Base-by-base conservation (phyloP, 2,888 invertebrate genomes). In the Pyrochroa serraticornis region DNA sequence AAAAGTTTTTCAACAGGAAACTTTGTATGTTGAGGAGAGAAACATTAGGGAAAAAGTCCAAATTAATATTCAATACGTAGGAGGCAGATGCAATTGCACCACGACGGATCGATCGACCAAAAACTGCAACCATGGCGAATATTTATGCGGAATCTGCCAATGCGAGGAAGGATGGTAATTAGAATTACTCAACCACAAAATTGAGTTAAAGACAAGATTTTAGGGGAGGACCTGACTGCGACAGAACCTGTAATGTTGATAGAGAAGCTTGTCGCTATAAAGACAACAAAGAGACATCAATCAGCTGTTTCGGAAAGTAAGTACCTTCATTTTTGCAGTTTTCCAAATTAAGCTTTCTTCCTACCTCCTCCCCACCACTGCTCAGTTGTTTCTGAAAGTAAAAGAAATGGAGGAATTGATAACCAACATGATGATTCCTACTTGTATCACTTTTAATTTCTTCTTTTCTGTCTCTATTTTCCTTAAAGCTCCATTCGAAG, bases 11-110 rank as follows among this genome's bases (percentile, higher is more conserved):
- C 22, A 22, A 22, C 5, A 67, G 68, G 66, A 64, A 62, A 83
- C 78, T 0, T 82, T 90, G 43, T 81, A 80, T 8, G 89, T 95
- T 68, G 88, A 89, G 56, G 94, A 94, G 66, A 87, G 88, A 2
- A 90, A 90, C 49, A 81, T 95, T 44, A 86, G 90, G 43, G 88
- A 89, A 68, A 79, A 81, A 10, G 76, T 93, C 53, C 82, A 83
- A 8, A 77, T 95, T 39, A 87, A 91, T 45, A 82, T 94, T 37
- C 87, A 91, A 32, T 77, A 73, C 49, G 39, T 68, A 3, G 73
- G 69, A 1, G 43, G 32, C 3, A 47, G 45, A 44, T 73, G 72
- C 41, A 48, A 66, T 80, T 93, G 47, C 84, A 89, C 62, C 89
- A 90, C 69, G 87, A 90, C 32, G 92, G 92, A 72, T 84, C 85